Conservation (phyloP, 1,140 invertebrate species). For the Zaprionus gabonicus region DNA sequence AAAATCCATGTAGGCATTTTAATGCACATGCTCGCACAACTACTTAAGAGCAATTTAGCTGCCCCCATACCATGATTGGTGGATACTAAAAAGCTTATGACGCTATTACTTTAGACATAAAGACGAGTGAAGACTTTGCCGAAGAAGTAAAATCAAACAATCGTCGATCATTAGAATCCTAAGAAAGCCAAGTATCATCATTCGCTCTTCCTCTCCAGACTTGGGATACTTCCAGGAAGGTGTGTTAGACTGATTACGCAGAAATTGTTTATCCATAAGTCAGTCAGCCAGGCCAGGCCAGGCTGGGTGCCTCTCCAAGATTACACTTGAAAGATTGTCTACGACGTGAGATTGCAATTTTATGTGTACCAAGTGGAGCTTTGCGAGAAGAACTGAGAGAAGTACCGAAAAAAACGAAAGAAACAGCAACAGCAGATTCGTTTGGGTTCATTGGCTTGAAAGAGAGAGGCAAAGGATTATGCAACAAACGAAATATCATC, state of each 20-base stretch:
- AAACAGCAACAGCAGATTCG: conserved; percentile 35
- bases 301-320: conserved; percentile 52
- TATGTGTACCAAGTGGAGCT: conserved; percentile 62
- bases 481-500: conserved; percentile 80
- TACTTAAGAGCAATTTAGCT: conserved; percentile 47
- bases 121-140: background rate
- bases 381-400: conserved; percentile 18
- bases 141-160: background rate
- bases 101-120: background rate
- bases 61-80: conserved; percentile 22
- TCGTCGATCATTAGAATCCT: background rate
- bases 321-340: conserved; percentile 73
- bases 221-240: conserved; percentile 4
- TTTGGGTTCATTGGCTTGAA: conserved; percentile 70
- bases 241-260: conserved; percentile 40
- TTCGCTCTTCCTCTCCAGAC: background rate
- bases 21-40: conserved; percentile 48
- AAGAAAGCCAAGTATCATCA: background rate
- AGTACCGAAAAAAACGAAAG: conserved; percentile 21
- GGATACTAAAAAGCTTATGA: conserved; percentile 8
- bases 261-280: conserved; percentile 68
- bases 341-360: conserved; percentile 76
- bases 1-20: conserved; percentile 64
- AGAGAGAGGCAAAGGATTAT: conserved; percentile 62
- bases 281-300: background rate